Base-by-base conservation (phyloP, 2,113 vertebrate genomes). In the Geothlypis trichas region DNA sequence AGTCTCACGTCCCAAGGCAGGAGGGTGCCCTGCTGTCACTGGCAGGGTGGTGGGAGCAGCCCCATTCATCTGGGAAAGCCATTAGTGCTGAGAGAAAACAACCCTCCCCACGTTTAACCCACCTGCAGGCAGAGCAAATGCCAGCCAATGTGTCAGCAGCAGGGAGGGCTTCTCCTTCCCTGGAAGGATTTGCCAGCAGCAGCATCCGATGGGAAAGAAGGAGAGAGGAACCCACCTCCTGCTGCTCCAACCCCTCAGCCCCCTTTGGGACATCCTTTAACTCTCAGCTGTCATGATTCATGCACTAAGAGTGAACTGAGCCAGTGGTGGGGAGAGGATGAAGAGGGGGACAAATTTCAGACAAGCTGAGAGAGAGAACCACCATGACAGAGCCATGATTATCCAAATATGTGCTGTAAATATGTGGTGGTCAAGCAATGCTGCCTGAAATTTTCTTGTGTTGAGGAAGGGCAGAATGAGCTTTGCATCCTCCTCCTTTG, bases 351-450 rank as follows among this genome's bases (percentile, higher is more conserved):
- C 39, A 81, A 62, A 62, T 57, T 61, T n/a, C n/a, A 62, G 35
- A 52, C 68, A 46, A 57, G 51, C 33, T 44, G 65, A 55, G 65
- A 75, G 57, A 78, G 7, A 90, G 22, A 57, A 77, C 20, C 47
- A 41, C 15, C 20, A 6, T 0, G 9, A 62, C 30, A 10, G 23
- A 28, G 51, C 33, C 65, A 22, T 16, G 11, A 71, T n/a, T 24
- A 63, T 39, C 47, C 63, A 51, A 62, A 67, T 2, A 7, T 0
- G 0, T 8, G 74, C 58, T 75, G 77, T 52, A 73, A 89, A 62
- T 4, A 63, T 0, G 11, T 0, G 0, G 13, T 44, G 52, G 65
- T 35, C 47, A 20, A 59, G 59, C 46, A 85, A 46, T 0, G 10
- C 27, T 63, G 49, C 6, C 55, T 55, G 27, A 20, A 11, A 51